phyloP scores from a whole-genome alignment of 1,140 invertebrate genomes.

The Gonioctena quinquepunctata region DNA sequence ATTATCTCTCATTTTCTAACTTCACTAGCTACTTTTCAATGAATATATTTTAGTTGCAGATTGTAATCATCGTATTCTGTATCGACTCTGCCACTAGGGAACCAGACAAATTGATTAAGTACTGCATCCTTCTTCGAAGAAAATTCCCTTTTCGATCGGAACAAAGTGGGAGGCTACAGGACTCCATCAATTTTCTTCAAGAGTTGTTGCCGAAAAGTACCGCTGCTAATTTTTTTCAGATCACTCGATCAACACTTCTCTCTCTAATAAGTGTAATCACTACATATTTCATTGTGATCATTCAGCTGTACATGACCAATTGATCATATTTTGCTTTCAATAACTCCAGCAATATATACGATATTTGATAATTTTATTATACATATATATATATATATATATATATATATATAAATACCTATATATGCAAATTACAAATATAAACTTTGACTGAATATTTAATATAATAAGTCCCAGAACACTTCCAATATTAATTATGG shows the following conservation, averaged over 20 bases:
- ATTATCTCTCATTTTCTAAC: too few species aligned
- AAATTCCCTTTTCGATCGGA: neutral
- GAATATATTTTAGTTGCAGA: constrained; percentile 4
- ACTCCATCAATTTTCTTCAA: neutral
- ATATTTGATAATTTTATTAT: too few species aligned
- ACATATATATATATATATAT: too few species aligned
- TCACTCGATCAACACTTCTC: neutral
- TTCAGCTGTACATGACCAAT: neutral
- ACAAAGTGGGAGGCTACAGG: neutral
- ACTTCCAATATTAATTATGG: too few species aligned
- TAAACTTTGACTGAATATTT: too few species aligned
- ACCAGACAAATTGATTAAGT: neutral
- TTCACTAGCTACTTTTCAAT: too few species aligned
- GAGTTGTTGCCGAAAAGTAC: neutral
- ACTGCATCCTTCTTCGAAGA: neutral
- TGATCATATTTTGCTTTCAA: too few species aligned
- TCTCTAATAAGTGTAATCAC: neutral
- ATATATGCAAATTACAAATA: too few species aligned
- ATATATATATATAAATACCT: too few species aligned
- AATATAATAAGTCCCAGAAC: too few species aligned
- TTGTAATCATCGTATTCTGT: neutral
- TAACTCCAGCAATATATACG: too few species aligned
- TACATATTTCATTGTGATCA: neutral
- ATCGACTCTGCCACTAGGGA: neutral
- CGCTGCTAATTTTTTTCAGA: neutral